phyloP scores from a whole-genome alignment of 2,113 vertebrate species.

The Meleagris gallopavo region DNA sequence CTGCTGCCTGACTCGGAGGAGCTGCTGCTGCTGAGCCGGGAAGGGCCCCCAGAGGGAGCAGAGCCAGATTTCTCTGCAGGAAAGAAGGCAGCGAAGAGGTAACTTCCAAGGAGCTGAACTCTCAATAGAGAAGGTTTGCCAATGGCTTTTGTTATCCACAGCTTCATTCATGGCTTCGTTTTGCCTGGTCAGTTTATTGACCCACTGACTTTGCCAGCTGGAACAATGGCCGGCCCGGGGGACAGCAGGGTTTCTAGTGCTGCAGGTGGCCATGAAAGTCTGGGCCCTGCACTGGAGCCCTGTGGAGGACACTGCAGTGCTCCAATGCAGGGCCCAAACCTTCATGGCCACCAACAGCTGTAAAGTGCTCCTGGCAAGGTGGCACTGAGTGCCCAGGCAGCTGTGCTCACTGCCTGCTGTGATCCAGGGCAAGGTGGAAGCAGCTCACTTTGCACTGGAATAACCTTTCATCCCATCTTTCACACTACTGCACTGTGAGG shows the following conservation, averaged over 20 bases:
- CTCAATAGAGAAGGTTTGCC: no score
- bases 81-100: not conserved
- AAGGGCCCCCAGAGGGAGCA: constrained; percentile 81
- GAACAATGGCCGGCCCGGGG: not conserved
- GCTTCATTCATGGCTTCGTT: not conserved
- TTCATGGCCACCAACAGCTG: not conserved
- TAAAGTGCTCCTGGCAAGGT: not conserved
- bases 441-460: not conserved
- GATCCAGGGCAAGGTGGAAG: not conserved
- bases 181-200: not conserved
- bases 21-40: constrained; percentile 84
- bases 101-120: not conserved
- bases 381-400: not conserved
- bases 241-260: accelerated
- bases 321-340: no score
- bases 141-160: accelerated
- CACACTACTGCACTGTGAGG: accelerated
- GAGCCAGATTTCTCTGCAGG: constrained; percentile 85
- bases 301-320: not conserved
- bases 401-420: accelerated
- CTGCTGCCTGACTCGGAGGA: constrained; percentile 88
- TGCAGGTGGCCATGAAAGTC: not conserved
- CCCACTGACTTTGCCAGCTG: not conserved
- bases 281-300: not conserved
- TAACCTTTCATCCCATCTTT: not conserved